Base-by-base conservation (phyloP, 2,113 vertebrate genomes). In the Eira barbara region DNA sequence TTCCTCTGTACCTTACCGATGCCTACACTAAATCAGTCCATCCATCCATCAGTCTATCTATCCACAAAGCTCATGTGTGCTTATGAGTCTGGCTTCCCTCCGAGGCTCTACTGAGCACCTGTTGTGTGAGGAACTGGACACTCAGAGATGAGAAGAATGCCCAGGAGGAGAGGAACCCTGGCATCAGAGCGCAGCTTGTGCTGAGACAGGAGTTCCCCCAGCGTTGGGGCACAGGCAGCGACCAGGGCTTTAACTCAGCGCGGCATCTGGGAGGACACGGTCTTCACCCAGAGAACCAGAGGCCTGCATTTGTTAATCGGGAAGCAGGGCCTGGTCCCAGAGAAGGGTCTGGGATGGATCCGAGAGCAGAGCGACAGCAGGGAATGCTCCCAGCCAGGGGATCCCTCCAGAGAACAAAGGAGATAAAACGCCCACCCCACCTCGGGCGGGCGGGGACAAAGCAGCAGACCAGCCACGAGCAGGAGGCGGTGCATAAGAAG, bases 261-360 rank as follows among this genome's bases (percentile, higher is more conserved):
- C 61, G 4, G 11, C 11, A 34, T 4, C 29, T 29, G 42, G 18
- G 25, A 47, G n/a, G 67, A 3, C 15, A 6, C 15, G 0, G 1
- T 18, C 29, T 61, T 17, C 11, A 36, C 25, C 39, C 15, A 1
- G 15, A 27, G 25, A 25, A 6, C 3, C 81, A 20, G 0, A 18
- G 27, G 59, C 8, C 52, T 17, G 31, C 39, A 42, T 42, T 42
- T 42, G 39, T 42, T 42, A 42, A 42, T 42, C 39, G 39, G 39
- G 39, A 42, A 42, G 39, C 39, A 42, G 39, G 27, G 59, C 8
- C 52, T 17, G 31, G 3, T 23, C 39, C 39, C 2, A 2, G n/a
- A 34, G 45, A 69, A 47, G 20, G 59, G 14, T 42, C 83, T n/a
- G n/a, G 47, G 83, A 34, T 9, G 21, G 15, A 29, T 82, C 52